These are phyloP conservation scores for Agrochola circellaris DNA, from an alignment of 2,888 invertebrate genomes.

Conservation along the genomic window DNA sequence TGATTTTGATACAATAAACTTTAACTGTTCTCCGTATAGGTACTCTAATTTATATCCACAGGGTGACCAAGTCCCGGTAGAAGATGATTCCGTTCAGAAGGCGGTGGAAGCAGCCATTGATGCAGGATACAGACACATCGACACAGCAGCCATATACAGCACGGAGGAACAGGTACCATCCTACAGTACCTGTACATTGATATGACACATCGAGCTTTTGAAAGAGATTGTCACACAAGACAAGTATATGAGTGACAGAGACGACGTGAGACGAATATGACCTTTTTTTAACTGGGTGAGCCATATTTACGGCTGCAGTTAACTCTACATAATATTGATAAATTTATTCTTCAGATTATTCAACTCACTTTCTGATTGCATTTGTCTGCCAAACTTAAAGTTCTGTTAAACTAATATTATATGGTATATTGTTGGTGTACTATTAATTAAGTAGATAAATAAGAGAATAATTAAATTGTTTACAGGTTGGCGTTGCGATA, in stretches of 20 bases:
- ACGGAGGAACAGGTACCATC: slow-evolving; percentile 87
- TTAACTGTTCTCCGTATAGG: neutral
- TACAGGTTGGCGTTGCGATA: slow-evolving; percentile 80
- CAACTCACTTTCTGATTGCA: neutral
- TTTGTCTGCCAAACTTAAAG: neutral
- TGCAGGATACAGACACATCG: slow-evolving; percentile 92
- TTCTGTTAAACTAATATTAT: neutral
- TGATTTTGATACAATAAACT: neutral
- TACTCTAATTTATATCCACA: slow-evolving; percentile 29
- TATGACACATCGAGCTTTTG: neutral
- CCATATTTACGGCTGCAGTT: neutral
- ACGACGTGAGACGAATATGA: neutral
- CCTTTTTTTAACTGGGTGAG: neutral
- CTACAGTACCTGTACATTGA: neutral
- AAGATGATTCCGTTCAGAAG: slow-evolving; percentile 78
- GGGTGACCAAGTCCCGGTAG: slow-evolving; percentile 57
- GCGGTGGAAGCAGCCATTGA: slow-evolving; percentile 91
- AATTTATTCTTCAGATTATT: neutral
- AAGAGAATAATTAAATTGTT: neutral
- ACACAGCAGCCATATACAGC: slow-evolving; percentile 91
- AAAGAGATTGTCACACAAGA: neutral
- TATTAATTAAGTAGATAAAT: neutral
- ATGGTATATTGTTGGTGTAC: neutral
- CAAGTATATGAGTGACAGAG: neutral
- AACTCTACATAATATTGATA: neutral